phyloP scores from a whole-genome alignment of 2,888 invertebrate genomes.

The Pycnomerus fuliginosus region DNA sequence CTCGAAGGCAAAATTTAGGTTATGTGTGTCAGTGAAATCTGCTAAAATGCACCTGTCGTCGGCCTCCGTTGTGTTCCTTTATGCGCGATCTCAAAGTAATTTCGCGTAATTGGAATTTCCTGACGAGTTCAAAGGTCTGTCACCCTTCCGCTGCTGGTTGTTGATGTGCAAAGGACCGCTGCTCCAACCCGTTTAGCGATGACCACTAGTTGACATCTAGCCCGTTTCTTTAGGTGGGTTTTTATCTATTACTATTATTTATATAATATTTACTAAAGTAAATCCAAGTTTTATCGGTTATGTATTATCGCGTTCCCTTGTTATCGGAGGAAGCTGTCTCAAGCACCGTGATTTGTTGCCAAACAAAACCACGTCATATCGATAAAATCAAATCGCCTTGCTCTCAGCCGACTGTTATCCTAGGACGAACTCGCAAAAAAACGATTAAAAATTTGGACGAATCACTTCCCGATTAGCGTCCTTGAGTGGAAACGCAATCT shows the following conservation, averaged over 20 bases:
- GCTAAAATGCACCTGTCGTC: slow-evolving; percentile 15
- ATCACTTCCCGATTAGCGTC: too few species aligned
- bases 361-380: background rate
- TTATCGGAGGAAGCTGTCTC: slow-evolving; percentile 5
- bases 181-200: slow-evolving; percentile 11
- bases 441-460: too few species aligned
- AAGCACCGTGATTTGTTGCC: background rate
- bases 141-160: background rate
- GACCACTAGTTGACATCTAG: slow-evolving; percentile 17
- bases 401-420: background rate
- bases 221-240: slow-evolving; percentile 17
- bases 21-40: slow-evolving; percentile 11
- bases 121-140: slow-evolving; percentile 15
- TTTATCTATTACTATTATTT: too few species aligned
- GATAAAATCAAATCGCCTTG: background rate
- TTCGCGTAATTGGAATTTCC: slow-evolving; percentile 2
- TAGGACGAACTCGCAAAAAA: slow-evolving; percentile 1
- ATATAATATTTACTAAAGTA: too few species aligned
- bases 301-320: background rate
- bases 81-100: slow-evolving; percentile 2
- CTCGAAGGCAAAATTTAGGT: slow-evolving; percentile 13
- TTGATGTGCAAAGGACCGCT: too few species aligned
- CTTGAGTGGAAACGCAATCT: too few species aligned
- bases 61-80: slow-evolving; percentile 3
- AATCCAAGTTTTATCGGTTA: too few species aligned